Base-by-base conservation (phyloP, 2,113 vertebrate species). In the Apus apus region DNA sequence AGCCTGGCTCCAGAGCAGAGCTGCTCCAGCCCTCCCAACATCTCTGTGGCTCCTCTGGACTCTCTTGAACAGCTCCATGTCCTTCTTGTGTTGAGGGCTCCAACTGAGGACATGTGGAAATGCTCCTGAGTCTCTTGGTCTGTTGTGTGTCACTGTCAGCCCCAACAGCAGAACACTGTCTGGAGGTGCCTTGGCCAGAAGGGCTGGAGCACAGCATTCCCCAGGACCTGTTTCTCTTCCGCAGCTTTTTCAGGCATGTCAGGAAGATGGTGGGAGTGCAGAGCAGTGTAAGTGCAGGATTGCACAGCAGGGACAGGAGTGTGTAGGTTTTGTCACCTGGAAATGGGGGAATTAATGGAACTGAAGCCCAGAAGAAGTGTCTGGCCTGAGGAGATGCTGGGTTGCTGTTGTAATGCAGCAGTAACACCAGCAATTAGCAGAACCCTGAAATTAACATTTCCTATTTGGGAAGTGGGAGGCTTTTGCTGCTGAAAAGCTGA, bases 361-460 rank as follows among this genome's bases (percentile, higher is more conserved):
- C 54, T 8, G 46, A 51, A 92, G 45, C 75, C 29, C 6, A 13
- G 65, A 21, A 51, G 90, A 54, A 70, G 56, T 15, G 40, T 73
- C 56, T 12, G 1, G 19, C 89, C 71, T 64, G 75, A 21, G 71
- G 94, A 91, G 83, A 56, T 53, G 65, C 15, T 64, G 62, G 15
- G 2, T 50, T 23, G 36, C 65, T 90, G 84, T 83, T 87, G 26
- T 62, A 57, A 74, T 7, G 50, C 30, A 67, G 75, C 83, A 60
- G 16, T 34, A 82, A 61, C 62, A 2, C 40, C 21, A 88, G 87
- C 88, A 92, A 93, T 95, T 85, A 93, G 45, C 2, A 2, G 65
- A 70, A 71, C 73, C 83, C 91, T 89, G 81, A 93, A 95, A 97
- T 96, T 74, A 94, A 95, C 75, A 67, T 90, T 93, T 94, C 70